These are phyloP conservation scores for Romanogobio albipinnatus DNA, from an alignment of 2,113 vertebrate genomes.

Conservation along the genomic window DNA sequence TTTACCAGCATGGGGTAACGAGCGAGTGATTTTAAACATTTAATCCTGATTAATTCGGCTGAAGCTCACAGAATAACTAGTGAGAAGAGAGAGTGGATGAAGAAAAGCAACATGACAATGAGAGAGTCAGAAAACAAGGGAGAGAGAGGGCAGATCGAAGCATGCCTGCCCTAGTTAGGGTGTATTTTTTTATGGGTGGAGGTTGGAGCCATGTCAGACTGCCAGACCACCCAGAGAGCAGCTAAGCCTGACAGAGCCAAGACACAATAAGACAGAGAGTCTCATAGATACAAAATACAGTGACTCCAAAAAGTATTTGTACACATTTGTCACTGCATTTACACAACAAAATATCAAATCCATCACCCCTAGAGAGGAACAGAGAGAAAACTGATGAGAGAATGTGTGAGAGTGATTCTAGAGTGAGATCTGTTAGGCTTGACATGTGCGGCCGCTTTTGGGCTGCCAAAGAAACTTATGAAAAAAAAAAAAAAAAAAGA, in stretches of 20 bases:
- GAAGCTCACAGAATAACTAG: conserved; percentile 13
- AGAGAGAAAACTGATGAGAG: conserved; percentile 1
- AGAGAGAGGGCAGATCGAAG: conserved; percentile 26
- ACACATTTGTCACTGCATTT: conserved; percentile 11
- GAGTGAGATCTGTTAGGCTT: conserved; percentile 3
- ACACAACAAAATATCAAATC: not conserved
- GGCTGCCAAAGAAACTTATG: not conserved
- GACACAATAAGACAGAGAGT: conserved; percentile 18
- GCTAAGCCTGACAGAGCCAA: conserved; percentile 53
- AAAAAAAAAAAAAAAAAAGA: not conserved
- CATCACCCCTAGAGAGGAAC: not conserved
- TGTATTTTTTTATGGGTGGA: conserved; percentile 52
- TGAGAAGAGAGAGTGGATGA: not conserved
- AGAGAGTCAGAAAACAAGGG: conserved; percentile 42
- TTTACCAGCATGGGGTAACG: not conserved
- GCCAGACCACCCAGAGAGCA: conserved; percentile 58
- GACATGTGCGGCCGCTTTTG: not conserved
- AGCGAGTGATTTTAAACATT: conserved; percentile 16
- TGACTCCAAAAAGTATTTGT: conserved; percentile 4
- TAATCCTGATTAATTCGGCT: conserved; percentile 7
- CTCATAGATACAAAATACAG: not conserved
- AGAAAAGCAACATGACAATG: conserved; percentile 20
- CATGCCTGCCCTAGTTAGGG: conserved; percentile 53
- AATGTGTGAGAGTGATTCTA: not conserved
- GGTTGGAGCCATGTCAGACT: conserved; percentile 49